These are phyloP conservation scores for Schrankia costaestrigalis DNA, from an alignment of 2,888 invertebrate genomes.

Conservation along the genomic window DNA sequence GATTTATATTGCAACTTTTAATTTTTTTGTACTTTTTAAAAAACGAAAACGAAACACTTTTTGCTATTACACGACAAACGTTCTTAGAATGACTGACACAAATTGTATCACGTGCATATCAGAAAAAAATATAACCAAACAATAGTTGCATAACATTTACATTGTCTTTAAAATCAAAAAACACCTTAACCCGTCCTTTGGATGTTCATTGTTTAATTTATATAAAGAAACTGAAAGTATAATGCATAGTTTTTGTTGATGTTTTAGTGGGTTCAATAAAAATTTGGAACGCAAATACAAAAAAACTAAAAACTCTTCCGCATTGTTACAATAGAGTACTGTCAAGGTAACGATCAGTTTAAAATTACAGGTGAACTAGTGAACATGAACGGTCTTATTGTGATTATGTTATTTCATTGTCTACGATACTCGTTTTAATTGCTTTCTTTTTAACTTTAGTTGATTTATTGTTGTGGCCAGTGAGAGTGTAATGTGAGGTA, in stretches of 20 bases:
- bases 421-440: conserved; percentile 56
- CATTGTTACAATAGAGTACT: conserved; percentile 56
- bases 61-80: conserved; percentile 31
- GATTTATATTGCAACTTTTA: no score
- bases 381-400: conserved; percentile 65
- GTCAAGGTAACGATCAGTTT: conserved; percentile 60
- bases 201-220: conserved; percentile 49
- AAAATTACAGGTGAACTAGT: conserved; percentile 76
- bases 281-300: conserved; percentile 75
- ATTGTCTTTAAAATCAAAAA: conserved; percentile 71
- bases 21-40: not conserved
- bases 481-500: conserved; percentile 48
- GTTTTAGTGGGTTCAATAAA: conserved; percentile 63
- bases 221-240: conserved; percentile 80
- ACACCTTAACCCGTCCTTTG: conserved; percentile 62
- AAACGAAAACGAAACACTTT: conserved; percentile 42
- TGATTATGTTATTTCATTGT: conserved; percentile 68
- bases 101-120: conserved; percentile 30
- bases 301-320: conserved; percentile 74
- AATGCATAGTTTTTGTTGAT: conserved; percentile 67
- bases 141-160: conserved; percentile 55
- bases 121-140: conserved; percentile 44
- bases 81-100: conserved; percentile 51
- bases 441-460: conserved; percentile 71
- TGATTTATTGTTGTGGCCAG: conserved; percentile 66